Evolutionary conservation across 2,113 vertebrate species (phyloP), one percentile per base, ranked within the genome.

Genomic region (Lagopus muta): DNA sequence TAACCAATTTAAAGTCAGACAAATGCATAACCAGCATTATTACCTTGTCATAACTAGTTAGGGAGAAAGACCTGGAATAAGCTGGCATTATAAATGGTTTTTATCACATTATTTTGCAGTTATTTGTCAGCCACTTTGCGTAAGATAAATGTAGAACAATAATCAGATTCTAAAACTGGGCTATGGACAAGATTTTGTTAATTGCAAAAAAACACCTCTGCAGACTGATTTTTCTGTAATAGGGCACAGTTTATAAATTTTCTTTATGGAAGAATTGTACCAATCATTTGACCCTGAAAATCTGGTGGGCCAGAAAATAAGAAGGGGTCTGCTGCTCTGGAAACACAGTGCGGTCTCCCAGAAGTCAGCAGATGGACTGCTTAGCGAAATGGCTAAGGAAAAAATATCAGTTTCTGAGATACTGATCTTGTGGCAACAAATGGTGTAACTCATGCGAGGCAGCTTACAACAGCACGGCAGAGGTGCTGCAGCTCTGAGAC

Each of bases 31-130:
- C 98, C 98, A 97, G 98, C 98, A 97, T 99, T 99, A 99, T 99
- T 99, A 99, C 98, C 98, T 99, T 99, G 99, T 99, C 99, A 99
- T 99, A 99, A 99, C 98, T 98, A 98, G 98, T 99, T 99, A 99
- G 98, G 98, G 95, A 98, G 98, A 98, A 98, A 98, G 98, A 98
- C 98, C 97, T 95, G 92, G 98, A 98, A 97, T 97, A 98, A 97
- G 97, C 97, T 96, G 95, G 96, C 98, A 98, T 99, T 98, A 98
- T 98, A 98, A 98, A 98, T 98, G 98, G 98, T 98, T 99, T 99
- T 99, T 99, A 99, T 99, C 99, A 97, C 98, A 98, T 99, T 99
- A 99, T 98, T 98, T 98, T 98, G 97, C 97, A 97, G 98, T 98
- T 98, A 98, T 98, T 98, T 99, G 99, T 99, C 99, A 99, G 98